A percentile compares a stretch with the other conserved stretches of the same genome.
phyloP scores from a whole-genome alignment of 2,888 invertebrate species.

The Chrysomela aeneicollis region DNA sequence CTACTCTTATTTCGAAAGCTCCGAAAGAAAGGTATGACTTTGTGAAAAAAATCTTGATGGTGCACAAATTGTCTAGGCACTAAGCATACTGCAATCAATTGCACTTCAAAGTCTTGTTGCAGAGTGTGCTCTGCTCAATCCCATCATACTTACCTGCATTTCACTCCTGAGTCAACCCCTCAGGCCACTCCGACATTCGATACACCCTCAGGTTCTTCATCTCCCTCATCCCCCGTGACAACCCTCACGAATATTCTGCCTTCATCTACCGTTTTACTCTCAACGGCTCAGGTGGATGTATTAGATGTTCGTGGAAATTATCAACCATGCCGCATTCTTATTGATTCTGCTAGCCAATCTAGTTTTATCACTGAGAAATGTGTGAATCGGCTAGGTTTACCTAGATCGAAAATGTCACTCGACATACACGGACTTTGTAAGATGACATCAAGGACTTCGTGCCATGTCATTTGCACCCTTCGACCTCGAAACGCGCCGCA shows the following conservation, averaged over 20 bases:
- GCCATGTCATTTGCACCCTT: background rate
- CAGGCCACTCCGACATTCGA: background rate
- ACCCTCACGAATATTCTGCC: background rate
- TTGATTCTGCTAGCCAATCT: slow-evolving; percentile 5
- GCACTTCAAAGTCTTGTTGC: background rate
- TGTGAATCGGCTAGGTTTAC: background rate
- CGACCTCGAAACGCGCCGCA: background rate
- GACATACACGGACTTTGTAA: background rate
- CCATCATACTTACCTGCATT: too few relatives aligned
- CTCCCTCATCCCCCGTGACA: too few relatives aligned
- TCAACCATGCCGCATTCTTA: background rate
- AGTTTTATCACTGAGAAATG: slow-evolving; percentile 5
- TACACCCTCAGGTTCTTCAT: background rate
- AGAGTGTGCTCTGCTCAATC: background rate
- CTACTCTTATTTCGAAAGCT: background rate
- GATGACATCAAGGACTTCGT: background rate
- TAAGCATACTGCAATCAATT: background rate
- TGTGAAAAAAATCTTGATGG: background rate
- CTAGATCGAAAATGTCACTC: background rate
- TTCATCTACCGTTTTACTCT: background rate
- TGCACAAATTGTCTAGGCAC: background rate
- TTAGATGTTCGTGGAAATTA: slow-evolving; percentile 2
- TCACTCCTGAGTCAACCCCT: background rate
- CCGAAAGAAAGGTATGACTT: background rate
- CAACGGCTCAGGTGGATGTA: background rate